Base-by-base conservation (phyloP, 2,888 invertebrate species). In the Globia sparganii region DNA sequence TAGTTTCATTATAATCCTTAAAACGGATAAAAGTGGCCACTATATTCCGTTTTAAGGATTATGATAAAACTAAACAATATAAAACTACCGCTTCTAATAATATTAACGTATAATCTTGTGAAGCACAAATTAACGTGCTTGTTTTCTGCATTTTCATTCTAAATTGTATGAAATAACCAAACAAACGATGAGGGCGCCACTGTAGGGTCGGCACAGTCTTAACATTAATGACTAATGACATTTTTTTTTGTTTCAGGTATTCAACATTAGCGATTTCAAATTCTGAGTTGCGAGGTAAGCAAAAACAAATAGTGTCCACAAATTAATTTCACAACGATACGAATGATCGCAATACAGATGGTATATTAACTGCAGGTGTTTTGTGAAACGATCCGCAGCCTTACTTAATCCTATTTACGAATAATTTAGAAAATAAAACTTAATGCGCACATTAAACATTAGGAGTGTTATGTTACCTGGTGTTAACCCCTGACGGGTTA, bases 171-270 rank as follows among this genome's bases (percentile, higher is more conserved):
- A n/a, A n/a, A n/a, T n/a, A n/a, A n/a, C n/a, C n/a, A n/a, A n/a
- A n/a, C n/a, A n/a, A n/a, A n/a, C n/a, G n/a, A n/a, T n/a, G n/a
- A n/a, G n/a, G n/a, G n/a, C n/a, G n/a, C n/a, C n/a, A n/a, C n/a
- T n/a, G n/a, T n/a, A n/a, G n/a, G n/a, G n/a, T n/a, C n/a, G n/a
- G n/a, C n/a, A n/a, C n/a, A n/a, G n/a, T n/a, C n/a, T n/a, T n/a
- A 89, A 82, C 83, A 81, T 86, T 91, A 89, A 92, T 87, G 69
- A 88, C 79, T 91, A 89, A 92, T 89, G 75, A 86, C 77, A 81
- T 91, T 88, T 89, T 89, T 93, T 94, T 94, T 95, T 95, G 93
- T 96, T 96, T 85, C 94, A 96, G 96, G 96, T 96, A 95, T 93
- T 92, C 87, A 90, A 81, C 90, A 87, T 86, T 88, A 87, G 75